A percentile compares a stretch with the other conserved stretches of the same genome.
These are phyloP conservation scores for Malacoctenus gilli DNA, from an alignment of 2,797 vertebrate species.

Conservation along the genomic window DNA sequence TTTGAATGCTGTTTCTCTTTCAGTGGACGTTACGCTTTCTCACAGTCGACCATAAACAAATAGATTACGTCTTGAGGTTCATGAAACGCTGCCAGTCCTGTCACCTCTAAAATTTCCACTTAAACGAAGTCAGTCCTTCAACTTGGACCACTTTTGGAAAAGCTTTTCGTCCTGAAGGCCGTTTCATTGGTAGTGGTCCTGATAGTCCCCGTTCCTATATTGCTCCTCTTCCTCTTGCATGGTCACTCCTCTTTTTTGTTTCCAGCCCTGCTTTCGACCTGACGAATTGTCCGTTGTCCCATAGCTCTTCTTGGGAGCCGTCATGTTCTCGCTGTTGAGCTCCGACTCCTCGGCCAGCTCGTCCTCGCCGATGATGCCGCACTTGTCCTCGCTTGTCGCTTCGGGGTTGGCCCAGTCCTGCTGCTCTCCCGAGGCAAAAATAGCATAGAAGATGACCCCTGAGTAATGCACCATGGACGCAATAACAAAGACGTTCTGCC, in stretches of 20 bases:
- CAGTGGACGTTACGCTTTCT: too few species aligned
- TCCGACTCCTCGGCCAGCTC: constrained; percentile 94
- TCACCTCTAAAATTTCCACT: constrained; percentile 24
- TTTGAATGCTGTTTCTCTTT: constrained; percentile 11
- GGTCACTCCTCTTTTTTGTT: constrained; percentile 79
- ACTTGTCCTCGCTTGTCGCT: constrained; percentile 90
- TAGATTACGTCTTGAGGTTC: constrained; percentile 44
- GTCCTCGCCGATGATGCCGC: constrained; percentile 92
- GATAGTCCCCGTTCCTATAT: constrained; percentile 85
- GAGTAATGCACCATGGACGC: constrained; percentile 96
- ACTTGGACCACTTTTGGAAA: constrained; percentile 19
- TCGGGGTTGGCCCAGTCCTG: constrained; percentile 98
- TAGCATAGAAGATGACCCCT: constrained; percentile 95
- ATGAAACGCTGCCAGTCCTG: constrained; percentile 37
- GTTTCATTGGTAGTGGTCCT: constrained; percentile 83
- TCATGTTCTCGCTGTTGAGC: constrained; percentile 81
- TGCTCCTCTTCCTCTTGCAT: constrained; percentile 84
- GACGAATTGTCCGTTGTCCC: constrained; percentile 88
- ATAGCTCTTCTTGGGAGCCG: constrained; percentile 84
- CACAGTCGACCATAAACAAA: too few species aligned
- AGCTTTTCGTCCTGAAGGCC: constrained; percentile 16
- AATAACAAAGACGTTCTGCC: constrained; percentile 97
- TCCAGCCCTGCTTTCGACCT: constrained; percentile 81
- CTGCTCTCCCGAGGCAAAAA: constrained; percentile 98
- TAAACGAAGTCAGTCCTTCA: constrained; percentile 29